Evolutionary conservation across 1,140 invertebrate genomes (phyloP), one percentile per base, ranked within the genome.

Genomic region (Parasteatoda tepidariorum): DNA sequence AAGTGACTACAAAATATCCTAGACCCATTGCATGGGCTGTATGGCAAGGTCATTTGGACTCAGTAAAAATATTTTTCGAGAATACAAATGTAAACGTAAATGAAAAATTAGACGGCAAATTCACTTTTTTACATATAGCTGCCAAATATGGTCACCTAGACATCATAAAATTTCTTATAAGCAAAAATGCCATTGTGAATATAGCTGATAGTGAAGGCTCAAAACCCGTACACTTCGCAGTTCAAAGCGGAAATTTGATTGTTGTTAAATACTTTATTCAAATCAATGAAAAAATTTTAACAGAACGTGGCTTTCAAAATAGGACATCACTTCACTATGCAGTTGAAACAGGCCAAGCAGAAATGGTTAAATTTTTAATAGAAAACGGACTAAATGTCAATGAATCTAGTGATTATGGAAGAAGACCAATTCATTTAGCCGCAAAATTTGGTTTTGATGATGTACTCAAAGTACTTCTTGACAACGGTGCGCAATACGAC

Each of bases 1-100:
- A 3, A 24, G n/a, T n/a, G n/a, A 22, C 26, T 24, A 9, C 3
- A 28, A 24, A 61, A 13, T 48, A 54, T 6, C 6, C 15, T 9
- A 74, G 48, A 6, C 28, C 71, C 13, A 15, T 74, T n/a, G 28
- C 30, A 15, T 31, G 30, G 6, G 22, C 88, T 5, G 86, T 86
- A 3, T 78, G 68, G 22, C 79, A 86, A 61, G 88, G 88, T 6
- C 88, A 88, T 73, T 88, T 88, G 1, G 26, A 57, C 3, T 9
- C 55, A 3, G 28, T 81, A 9, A 57, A 81, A 41, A 68, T 55
- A 54, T 22, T 81, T n/a, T 22, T 81, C 11, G 38, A 28, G 11
- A 18, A 28, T 57, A 33, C 11, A 15, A 64, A 38, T n/a, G 34
- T 68, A 6, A 34, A 24, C 30, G 31, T 15, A 13, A 33, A 33